Evolutionary conservation across 2,113 vertebrate species (phyloP), one percentile per base, ranked within the genome.

Genomic region (Syngnathus typhle): DNA sequence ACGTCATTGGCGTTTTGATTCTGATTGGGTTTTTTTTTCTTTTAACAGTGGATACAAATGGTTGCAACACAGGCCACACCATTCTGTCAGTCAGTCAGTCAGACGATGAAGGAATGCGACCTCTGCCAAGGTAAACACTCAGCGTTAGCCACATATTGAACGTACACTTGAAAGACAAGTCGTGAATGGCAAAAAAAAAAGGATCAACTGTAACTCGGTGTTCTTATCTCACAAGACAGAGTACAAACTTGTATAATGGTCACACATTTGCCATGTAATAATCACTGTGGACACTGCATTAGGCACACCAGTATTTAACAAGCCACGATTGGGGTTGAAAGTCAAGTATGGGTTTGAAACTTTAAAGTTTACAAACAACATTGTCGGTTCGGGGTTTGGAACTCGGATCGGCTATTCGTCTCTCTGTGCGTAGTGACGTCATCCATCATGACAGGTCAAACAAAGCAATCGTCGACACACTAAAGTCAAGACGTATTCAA

Each of bases 401-500:
- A 4, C 0, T 0, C 1, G 21, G n/a, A 54, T 54, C 11, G 13
- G 19, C 60, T 21, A 67, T 41, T 74, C n/a, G 68, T 73, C 39
- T 10, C 39, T 41, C 41, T n/a, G 49, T 16, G 49, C 36, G 39
- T 38, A 12, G 3, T 41, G 41, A 61, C 52, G 16, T 49, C 1
- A 52, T 36, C 63, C 27, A 47, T 38, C 21, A 38, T 9, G 59
- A 51, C 16, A 38, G 68, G 43, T 63, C 49, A 36, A 72, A 69
- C 54, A 6, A 5, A 18, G 7, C 38, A 58, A 6, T 32, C 27
- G 8, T 27, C 27, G 27, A 6, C 21, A 56, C 23, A 15, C 23
- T 36, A 55, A 55, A 36, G 5, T 32, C 55, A 6, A 16, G 41
- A 12, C 12, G 41, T 7, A 27, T 36, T 56, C 4, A n/a, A 51